Evolutionary conservation across 2,888 invertebrate species (phyloP).

Genomic region (Luperina nickerlii): DNA sequence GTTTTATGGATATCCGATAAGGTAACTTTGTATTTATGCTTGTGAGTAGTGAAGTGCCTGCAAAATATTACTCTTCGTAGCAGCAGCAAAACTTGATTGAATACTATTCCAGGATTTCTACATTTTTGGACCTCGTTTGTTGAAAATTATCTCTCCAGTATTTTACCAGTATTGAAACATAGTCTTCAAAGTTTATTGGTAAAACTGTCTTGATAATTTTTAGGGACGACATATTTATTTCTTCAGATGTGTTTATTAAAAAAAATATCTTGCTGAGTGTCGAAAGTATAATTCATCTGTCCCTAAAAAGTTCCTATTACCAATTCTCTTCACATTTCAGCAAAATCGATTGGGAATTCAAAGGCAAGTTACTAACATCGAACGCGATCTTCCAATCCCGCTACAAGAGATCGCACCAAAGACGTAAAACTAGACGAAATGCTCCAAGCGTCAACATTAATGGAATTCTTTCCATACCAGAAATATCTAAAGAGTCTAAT

Average conservation of each 20-base stretch:
- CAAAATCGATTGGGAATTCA: slow-evolving; percentile 88
- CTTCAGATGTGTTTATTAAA: neutral
- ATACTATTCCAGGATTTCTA: neutral
- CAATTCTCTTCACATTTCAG: slow-evolving; percentile 70
- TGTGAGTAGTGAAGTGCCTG: neutral
- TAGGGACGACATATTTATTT: neutral
- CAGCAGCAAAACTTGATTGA: neutral
- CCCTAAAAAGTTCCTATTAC: neutral
- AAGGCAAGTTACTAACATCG: slow-evolving; percentile 82
- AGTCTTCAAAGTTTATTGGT: neutral
- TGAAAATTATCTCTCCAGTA: neutral
- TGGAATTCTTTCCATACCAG: slow-evolving; percentile 91
- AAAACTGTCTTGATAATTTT: neutral
- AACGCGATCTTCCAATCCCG: slow-evolving; percentile 83
- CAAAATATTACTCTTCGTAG: neutral
- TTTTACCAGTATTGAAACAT: neutral
- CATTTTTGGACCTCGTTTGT: too few species aligned
- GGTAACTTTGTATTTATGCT: slow-evolving; percentile 73
- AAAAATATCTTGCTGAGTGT: neutral
- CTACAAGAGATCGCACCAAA: slow-evolving; percentile 77
- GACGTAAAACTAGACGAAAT: slow-evolving; percentile 77
- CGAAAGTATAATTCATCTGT: neutral
- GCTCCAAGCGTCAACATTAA: slow-evolving; percentile 83
- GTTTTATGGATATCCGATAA: slow-evolving; percentile 96
- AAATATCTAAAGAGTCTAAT: slow-evolving; percentile 92